These are phyloP conservation scores for Nesogale talazaci DNA, from an alignment of 2,113 vertebrate genomes.

Conservation along the genomic window DNA sequence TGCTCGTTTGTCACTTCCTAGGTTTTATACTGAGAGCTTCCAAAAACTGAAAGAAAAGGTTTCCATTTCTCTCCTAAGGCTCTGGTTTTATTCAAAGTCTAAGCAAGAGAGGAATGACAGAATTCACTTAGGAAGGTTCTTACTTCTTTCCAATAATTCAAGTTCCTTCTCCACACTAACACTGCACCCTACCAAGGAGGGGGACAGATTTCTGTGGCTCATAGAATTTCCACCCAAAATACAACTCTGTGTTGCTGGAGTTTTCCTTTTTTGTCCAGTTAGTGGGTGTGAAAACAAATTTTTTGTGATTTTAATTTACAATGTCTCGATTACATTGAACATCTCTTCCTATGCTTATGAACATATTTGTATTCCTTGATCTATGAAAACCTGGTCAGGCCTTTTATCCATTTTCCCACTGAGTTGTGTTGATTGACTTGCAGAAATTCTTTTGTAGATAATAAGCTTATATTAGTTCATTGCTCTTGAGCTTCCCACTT, in stretches of 20 bases:
- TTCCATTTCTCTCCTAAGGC: neutral
- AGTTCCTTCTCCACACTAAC: neutral
- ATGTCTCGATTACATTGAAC: neutral
- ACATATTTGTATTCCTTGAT: neutral
- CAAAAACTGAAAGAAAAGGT: neutral
- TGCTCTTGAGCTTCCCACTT: constrained; percentile 19
- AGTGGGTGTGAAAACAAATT: neutral
- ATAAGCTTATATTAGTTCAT: constrained; percentile 25
- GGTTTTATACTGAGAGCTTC: constrained; percentile 30
- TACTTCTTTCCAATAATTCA: neutral
- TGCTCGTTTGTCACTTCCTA: neutral
- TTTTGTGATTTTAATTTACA: neutral
- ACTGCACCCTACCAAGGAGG: neutral
- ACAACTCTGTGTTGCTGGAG: neutral
- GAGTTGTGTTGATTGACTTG: neutral
- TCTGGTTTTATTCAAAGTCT: neutral
- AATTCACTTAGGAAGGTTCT: neutral
- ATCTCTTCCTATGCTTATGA: constrained; percentile 18
- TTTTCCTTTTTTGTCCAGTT: constrained; percentile 39
- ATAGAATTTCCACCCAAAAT: neutral
- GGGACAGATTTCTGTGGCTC: neutral
- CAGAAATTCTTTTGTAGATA: constrained; percentile 23
- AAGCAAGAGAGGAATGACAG: neutral
- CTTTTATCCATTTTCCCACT: neutral
- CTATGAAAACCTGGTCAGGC: neutral